A percentile compares a stretch with the other conserved stretches of the same genome.
phyloP scores from a whole-genome alignment of 2,113 vertebrate species.

The Xenus cinereus region DNA sequence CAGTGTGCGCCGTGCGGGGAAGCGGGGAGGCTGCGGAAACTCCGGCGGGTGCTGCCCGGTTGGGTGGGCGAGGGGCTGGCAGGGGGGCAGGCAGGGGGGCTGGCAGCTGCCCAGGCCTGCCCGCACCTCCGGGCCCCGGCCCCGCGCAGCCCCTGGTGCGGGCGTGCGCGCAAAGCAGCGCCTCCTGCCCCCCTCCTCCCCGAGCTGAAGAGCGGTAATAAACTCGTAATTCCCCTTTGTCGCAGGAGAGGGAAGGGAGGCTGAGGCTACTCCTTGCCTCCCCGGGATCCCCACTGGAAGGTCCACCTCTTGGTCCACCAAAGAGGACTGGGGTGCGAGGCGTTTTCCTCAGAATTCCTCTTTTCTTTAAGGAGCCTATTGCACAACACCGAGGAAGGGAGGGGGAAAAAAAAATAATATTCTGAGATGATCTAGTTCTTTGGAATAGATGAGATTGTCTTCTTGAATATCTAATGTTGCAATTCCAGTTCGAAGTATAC shows the following conservation, averaged over 20 bases:
- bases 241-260: neutral
- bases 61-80: neutral
- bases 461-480: slow-evolving; percentile 58
- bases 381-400: neutral
- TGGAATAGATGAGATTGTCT: slow-evolving; percentile 39
- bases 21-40: rapidly evolving
- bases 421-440: slow-evolving; percentile 1
- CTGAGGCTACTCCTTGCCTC: neutral
- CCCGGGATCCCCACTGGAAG: neutral
- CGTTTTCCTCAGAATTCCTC: neutral
- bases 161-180: neutral
- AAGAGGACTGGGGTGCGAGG: neutral
- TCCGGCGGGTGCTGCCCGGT: rapidly evolving
- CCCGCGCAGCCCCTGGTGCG: neutral
- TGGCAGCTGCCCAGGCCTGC: neutral
- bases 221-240: neutral
- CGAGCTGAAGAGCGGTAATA: neutral
- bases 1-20: neutral
- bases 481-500: slow-evolving; percentile 38
- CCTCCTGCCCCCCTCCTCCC: neutral
- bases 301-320: neutral
- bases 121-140: neutral
- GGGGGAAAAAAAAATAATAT: neutral
- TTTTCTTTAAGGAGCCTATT: neutral
- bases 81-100: neutral